Conservation (phyloP, 2,113 vertebrate species). For the Lophius piscatorius region DNA sequence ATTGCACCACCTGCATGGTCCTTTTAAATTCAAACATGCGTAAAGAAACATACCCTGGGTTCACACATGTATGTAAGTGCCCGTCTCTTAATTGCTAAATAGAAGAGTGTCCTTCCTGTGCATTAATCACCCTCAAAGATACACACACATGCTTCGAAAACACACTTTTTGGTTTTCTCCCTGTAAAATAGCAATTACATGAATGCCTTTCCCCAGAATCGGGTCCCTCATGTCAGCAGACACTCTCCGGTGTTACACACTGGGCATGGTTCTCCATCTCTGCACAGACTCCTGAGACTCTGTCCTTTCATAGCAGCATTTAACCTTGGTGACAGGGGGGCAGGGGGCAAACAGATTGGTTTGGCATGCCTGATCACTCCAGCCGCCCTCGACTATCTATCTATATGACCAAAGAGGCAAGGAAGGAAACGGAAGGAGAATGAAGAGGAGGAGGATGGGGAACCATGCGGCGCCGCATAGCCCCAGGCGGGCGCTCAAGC, state of each 20-base stretch:
- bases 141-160: slow-evolving; percentile 26
- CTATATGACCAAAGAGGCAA: slow-evolving; percentile 17
- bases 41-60: no score
- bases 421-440: slow-evolving; percentile 10
- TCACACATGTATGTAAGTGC: no score
- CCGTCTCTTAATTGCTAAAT: no score
- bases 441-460: not conserved
- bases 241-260: not conserved
- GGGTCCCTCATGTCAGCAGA: slow-evolving; percentile 7
- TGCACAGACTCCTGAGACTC: not conserved
- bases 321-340: slow-evolving; percentile 60
- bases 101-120: no score
- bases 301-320: slow-evolving; percentile 34
- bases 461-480: slow-evolving; percentile 38
- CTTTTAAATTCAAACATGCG: no score
- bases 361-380: slow-evolving; percentile 53
- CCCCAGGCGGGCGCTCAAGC: slow-evolving; percentile 30
- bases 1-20: not conserved
- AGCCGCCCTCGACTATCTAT: slow-evolving; percentile 27
- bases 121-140: not conserved
- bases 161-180: slow-evolving; percentile 19
- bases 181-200: slow-evolving; percentile 43
- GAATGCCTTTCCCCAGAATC: slow-evolving; percentile 31
- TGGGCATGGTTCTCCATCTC: not conserved
- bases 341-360: slow-evolving; percentile 61